A percentile compares a stretch with the other conserved stretches of the same genome.
Conservation (phyloP, 2,797 vertebrate species). For the Hemibagrus guttatus region DNA sequence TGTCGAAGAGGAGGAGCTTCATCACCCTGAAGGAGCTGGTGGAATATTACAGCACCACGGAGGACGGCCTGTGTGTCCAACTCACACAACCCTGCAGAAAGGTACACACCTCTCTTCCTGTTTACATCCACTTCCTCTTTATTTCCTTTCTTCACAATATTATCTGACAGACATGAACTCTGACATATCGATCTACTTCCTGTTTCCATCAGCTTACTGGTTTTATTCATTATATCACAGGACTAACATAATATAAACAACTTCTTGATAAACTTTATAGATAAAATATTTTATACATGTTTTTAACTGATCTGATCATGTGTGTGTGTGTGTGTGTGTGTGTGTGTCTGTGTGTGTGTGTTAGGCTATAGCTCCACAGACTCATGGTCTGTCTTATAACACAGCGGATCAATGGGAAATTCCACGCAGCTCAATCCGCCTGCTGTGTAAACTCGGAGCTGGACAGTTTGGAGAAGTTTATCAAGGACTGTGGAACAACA, state of each 20-base stretch:
- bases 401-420: constrained; percentile 97
- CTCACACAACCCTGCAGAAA: constrained; percentile 85
- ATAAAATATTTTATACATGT: background rate
- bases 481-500: constrained; percentile 91
- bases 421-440: constrained; percentile 78
- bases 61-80: constrained; percentile 83
- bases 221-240: background rate
- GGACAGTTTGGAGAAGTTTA: constrained; percentile 96
- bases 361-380: constrained; percentile 75
- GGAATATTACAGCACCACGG: constrained; percentile 73
- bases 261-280: background rate
- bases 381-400: constrained; percentile 87
- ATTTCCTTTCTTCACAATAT: background rate
- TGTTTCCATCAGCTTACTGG: background rate
- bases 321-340: background rate
- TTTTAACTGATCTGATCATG: background rate
- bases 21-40: constrained; percentile 80
- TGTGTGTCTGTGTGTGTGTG: constrained; percentile 29
- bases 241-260: background rate
- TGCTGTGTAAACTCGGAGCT: constrained; percentile 83
- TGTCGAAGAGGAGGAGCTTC: constrained; percentile 75
- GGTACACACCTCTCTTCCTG: constrained; percentile 67
- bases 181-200: background rate
- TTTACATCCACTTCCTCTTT: background rate
- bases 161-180: background rate